Percentiles rank a stretch among this genome's conserved stretches.
Evolutionary conservation across 2,113 vertebrate species (phyloP).

Genomic region (Rhombomys opimus): DNA sequence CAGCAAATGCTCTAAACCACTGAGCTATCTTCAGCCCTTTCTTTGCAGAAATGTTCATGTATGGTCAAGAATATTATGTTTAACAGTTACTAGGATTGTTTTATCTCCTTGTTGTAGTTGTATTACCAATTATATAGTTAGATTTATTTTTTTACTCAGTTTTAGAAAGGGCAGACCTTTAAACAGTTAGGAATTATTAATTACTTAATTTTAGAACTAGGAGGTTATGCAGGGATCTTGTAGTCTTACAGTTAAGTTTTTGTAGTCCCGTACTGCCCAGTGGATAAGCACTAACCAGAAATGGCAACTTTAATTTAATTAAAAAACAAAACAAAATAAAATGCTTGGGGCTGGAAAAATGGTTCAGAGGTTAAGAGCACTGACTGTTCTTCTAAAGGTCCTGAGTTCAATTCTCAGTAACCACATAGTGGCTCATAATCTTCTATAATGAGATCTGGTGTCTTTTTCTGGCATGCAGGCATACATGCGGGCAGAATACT

Average conservation of each 20-base stretch:
- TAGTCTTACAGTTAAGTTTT: neutral
- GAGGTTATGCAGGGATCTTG: neutral
- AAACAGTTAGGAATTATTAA: neutral
- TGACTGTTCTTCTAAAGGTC: no score
- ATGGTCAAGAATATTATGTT: constrained; percentile 35
- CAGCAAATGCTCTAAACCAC: neutral
- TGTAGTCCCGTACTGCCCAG: neutral
- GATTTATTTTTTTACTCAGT: constrained; percentile 2
- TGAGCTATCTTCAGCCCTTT: neutral
- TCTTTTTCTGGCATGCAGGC: no score
- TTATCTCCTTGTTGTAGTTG: neutral
- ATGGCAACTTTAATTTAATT: constrained; percentile 11
- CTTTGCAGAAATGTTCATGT: neutral
- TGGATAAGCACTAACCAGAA: neutral
- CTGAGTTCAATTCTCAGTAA: no score
- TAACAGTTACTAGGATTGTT: neutral
- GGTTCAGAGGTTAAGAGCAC: no score
- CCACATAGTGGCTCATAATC: no score
- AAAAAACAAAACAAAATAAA: neutral
- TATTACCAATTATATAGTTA: neutral
- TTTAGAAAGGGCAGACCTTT: constrained; percentile 18
- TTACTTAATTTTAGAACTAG: constrained; percentile 44
- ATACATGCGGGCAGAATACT: no score
- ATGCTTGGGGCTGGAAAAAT: no score
- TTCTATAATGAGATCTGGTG: no score